These are phyloP conservation scores for Crossocerus cetratus DNA, from an alignment of 2,888 invertebrate species.

Conservation along the genomic window DNA sequence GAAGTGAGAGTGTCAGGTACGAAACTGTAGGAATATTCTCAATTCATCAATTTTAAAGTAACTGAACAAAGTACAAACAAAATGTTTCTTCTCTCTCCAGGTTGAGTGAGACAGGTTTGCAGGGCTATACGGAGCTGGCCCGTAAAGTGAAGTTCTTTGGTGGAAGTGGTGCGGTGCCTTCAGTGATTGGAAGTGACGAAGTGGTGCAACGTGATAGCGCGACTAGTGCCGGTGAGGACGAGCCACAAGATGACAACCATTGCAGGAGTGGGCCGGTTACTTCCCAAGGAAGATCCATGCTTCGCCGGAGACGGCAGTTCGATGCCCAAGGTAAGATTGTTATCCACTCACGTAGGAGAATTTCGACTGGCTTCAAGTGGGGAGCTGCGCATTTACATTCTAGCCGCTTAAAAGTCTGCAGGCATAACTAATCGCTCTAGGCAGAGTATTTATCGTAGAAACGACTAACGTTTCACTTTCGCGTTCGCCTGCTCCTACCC, in stretches of 20 bases:
- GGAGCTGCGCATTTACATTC: constrained; percentile 22
- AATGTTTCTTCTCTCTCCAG: constrained; percentile 43
- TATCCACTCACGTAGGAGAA: neutral
- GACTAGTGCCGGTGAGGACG: constrained; percentile 75
- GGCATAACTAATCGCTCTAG: constrained; percentile 40
- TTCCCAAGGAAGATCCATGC: constrained; percentile 70
- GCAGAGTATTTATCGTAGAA: constrained; percentile 40
- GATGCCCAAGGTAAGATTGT: constrained; percentile 71
- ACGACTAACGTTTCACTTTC: constrained; percentile 56
- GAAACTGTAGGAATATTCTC: neutral
- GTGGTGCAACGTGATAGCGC: constrained; percentile 74
- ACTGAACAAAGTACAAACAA: neutral
- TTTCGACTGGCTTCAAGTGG: neutral
- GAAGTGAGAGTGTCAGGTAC: constrained; percentile 74
- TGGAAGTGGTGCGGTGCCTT: constrained; percentile 62
- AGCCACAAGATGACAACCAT: constrained; percentile 68
- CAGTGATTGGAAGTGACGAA: constrained; percentile 69
- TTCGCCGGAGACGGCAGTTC: constrained; percentile 73
- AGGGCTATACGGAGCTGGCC: constrained; percentile 70
- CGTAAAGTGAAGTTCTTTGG: constrained; percentile 72
- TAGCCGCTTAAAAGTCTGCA: constrained; percentile 20
- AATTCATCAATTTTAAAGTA: neutral
- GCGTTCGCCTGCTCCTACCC: constrained; percentile 26
- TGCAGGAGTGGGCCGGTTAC: constrained; percentile 62
- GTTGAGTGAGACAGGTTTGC: constrained; percentile 71